phyloP scores from a whole-genome alignment of 2,888 invertebrate genomes.

The Ichneumoninae sp. region DNA sequence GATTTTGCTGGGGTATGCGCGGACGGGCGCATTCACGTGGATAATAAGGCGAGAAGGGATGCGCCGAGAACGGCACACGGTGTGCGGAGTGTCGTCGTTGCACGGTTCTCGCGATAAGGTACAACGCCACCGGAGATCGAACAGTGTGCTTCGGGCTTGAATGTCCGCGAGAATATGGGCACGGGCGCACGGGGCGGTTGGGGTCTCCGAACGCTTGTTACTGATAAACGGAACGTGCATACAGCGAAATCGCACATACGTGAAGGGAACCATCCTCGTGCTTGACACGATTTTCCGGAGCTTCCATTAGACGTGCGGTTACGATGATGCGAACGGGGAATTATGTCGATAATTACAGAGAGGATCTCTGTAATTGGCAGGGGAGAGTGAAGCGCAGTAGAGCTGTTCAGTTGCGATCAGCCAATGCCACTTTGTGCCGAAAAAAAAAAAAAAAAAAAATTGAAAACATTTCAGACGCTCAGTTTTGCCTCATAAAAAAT shows the following conservation, averaged over 20 bases:
- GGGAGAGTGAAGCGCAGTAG: background rate
- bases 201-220: slow-evolving; percentile 42
- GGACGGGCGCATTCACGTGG: slow-evolving; percentile 56
- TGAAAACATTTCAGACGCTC: too few species aligned
- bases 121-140: slow-evolving; percentile 56
- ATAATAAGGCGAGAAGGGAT: slow-evolving; percentile 59
- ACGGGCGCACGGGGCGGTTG: background rate
- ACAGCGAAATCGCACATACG: background rate
- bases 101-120: slow-evolving; percentile 61
- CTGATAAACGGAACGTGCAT: slow-evolving; percentile 37
- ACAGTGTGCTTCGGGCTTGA: slow-evolving; percentile 33
- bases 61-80: slow-evolving; percentile 9
- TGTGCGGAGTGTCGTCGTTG: slow-evolving; percentile 43
- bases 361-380: too few species aligned
- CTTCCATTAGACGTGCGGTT: background rate
- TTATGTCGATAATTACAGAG: slow-evolving; percentile 13
- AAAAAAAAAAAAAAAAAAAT: too few species aligned
- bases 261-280: background rate
- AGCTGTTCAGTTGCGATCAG: background rate
- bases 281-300: slow-evolving; percentile 12
- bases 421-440: too few species aligned
- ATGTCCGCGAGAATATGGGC: slow-evolving; percentile 6
- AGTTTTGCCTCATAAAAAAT: background rate
- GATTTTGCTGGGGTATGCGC: slow-evolving; percentile 60
- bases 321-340: background rate